A percentile compares a stretch with the other conserved stretches of the same genome.
Conservation (phyloP, 1,140 invertebrate genomes). For the Vanessa tameamea region DNA sequence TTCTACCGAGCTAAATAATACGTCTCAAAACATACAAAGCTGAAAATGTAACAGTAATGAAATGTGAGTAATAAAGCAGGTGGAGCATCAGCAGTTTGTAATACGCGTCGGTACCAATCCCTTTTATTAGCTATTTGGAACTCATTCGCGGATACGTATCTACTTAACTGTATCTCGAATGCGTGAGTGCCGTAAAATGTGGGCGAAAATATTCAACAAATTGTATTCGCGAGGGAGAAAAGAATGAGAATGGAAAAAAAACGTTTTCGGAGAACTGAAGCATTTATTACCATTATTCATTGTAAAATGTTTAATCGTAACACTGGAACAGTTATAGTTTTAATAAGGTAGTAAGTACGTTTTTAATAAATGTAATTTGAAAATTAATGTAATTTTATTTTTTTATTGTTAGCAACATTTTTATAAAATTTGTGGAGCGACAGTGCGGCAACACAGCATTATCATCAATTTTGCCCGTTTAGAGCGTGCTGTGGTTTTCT, state of each 20-base stretch:
- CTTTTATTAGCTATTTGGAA: conserved; percentile 34
- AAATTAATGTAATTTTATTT: neutral
- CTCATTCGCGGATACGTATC: conserved; percentile 16
- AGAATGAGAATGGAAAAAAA: neutral
- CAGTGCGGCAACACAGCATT: conserved; percentile 4
- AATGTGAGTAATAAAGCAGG: conserved; percentile 31
- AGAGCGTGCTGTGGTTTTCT: neutral
- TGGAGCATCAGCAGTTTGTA: conserved; percentile 30
- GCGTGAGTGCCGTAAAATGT: conserved; percentile 5
- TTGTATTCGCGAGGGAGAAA: conserved; percentile 8
- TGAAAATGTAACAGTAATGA: conserved; percentile 11
- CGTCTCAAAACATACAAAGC: neutral
- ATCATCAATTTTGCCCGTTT: neutral
- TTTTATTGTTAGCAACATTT: neutral
- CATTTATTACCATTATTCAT: no score
- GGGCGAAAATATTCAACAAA: conserved; percentile 14
- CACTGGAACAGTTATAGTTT: neutral
- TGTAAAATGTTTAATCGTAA: neutral
- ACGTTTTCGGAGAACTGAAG: neutral
- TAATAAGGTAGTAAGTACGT: no score
- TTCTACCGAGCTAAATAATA: neutral
- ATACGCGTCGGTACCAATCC: conserved; percentile 28
- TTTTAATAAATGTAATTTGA: no score
- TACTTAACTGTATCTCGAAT: conserved; percentile 30
- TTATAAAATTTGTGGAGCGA: neutral